These are phyloP conservation scores for Gopherus flavomarginatus DNA, from an alignment of 2,113 vertebrate genomes.

Conservation along the genomic window DNA sequence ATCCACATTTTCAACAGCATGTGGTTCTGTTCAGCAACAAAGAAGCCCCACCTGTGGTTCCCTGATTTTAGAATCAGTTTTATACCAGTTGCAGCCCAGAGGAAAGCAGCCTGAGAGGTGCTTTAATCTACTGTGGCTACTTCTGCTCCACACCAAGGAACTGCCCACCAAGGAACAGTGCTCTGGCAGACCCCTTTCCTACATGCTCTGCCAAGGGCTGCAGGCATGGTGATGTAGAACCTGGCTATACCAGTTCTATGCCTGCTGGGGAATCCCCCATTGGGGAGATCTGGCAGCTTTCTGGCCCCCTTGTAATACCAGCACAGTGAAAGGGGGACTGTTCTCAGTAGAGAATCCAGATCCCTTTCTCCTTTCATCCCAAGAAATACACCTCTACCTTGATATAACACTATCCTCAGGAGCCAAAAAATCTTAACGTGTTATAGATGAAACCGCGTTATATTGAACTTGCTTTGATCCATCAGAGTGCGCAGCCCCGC, in stretches of 20 bases:
- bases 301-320: not conserved
- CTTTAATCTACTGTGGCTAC: not conserved
- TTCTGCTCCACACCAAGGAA: not conserved
- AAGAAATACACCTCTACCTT: not conserved
- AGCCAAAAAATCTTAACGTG: no score
- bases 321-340: not conserved
- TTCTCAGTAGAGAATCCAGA: not conserved
- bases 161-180: not conserved
- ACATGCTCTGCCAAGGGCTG: not conserved
- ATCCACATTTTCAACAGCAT: not conserved
- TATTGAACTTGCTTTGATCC: no score
- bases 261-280: accelerated
- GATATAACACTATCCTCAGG: no score
- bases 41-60: not conserved
- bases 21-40: not conserved
- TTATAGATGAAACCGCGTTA: no score
- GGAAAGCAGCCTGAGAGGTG: not conserved
- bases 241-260: not conserved
- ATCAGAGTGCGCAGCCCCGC: no score
- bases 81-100: not conserved
- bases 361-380: not conserved
- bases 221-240: not conserved
- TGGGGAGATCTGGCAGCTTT: not conserved
- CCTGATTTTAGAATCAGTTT: not conserved
- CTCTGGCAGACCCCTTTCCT: not conserved